Evolutionary conservation across 2,797 vertebrate genomes (phyloP).

Genomic region (Tauraco hartlaubi): DNA sequence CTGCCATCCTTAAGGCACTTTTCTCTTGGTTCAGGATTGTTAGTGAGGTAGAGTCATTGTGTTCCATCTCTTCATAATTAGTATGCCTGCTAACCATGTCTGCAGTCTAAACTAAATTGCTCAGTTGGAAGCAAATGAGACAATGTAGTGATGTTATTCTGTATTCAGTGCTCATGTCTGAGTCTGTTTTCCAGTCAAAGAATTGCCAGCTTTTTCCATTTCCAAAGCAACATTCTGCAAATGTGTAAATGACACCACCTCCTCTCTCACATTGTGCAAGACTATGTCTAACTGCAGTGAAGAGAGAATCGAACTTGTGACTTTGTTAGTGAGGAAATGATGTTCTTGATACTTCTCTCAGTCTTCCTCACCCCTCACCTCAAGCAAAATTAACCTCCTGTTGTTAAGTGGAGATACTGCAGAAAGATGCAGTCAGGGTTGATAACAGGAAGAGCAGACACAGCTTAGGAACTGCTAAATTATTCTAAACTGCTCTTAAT

Average conservation of each 20-base stretch:
- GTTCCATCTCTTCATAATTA: slow-evolving; percentile 14
- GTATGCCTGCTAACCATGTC: slow-evolving; percentile 37
- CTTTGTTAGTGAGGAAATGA: slow-evolving; percentile 39
- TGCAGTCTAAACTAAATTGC: slow-evolving; percentile 41
- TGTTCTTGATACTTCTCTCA: slow-evolving; percentile 49
- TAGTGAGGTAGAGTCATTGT: not conserved
- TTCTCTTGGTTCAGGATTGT: not conserved
- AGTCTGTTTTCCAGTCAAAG: slow-evolving; percentile 5
- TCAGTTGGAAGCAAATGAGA: slow-evolving; percentile 66
- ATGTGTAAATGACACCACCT: slow-evolving; percentile 66
- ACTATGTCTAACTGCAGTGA: slow-evolving; percentile 25
- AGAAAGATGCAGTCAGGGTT: not conserved
- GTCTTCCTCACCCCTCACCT: slow-evolving; percentile 23
- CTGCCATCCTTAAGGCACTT: not conserved
- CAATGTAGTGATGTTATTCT: slow-evolving; percentile 7
- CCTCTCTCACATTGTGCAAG: slow-evolving; percentile 42
- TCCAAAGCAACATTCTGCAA: slow-evolving; percentile 25
- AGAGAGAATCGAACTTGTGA: slow-evolving; percentile 36
- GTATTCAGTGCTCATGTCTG: slow-evolving; percentile 9
- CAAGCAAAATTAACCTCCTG: slow-evolving; percentile 10
- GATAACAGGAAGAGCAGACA: not conserved
- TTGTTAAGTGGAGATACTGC: not conserved
- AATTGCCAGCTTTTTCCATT: not conserved
- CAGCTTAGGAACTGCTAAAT: slow-evolving; percentile 1
- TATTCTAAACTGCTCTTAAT: slow-evolving; percentile 2